Evolutionary conservation across 2,113 vertebrate species (phyloP), one percentile per base, ranked within the genome.

Genomic region (Tachysurus fulvidraco): DNA sequence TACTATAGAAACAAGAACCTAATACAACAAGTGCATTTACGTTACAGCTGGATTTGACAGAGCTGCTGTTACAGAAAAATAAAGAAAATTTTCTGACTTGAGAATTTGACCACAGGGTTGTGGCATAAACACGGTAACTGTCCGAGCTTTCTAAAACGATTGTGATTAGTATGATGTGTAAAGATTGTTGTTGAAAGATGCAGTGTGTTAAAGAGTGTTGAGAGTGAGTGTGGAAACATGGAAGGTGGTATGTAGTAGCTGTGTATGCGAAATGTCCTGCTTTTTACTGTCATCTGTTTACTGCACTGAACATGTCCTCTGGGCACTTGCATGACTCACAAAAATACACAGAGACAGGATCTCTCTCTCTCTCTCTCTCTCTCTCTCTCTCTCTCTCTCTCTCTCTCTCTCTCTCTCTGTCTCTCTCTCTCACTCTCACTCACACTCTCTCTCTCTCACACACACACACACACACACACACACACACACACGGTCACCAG

Each of bases 281-380:
- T 60, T 73, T 84, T 19, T 55, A 41, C 36, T 50, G 73, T 79
- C 60, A 80, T 67, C 19, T 78, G 60, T 79, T 67, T 85, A 64
- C 59, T 80, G 84, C 17, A n/a, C 76, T 80, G 44, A 79, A 36
- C 74, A 85, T 85, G 60, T 86, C 85, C 85, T 86, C 76, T 80
- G 77, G 85, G 85, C 25, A 17, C 46, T 73, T 25, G 78, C 25
- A 81, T 81, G 85, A 79, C 44, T 79, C 69, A 60, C 54, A 81
- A 21, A 59, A 59, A 81, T 60, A 60, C 54, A 79, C 52, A 17
- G 17, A 77, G 41, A 52, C 46, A 41, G 23, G 52, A 64, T 74
- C 54, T 23, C 9, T 3, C 77, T 1, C 77, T 0, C n/a, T 10
- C n/a, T 23, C 9, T 3, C 77, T 74, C 54, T 23, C 9, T 3